Evolutionary conservation across 2,797 vertebrate species (phyloP), one percentile per base, ranked within the genome.

Genomic region (Gallinago solitaria): DNA sequence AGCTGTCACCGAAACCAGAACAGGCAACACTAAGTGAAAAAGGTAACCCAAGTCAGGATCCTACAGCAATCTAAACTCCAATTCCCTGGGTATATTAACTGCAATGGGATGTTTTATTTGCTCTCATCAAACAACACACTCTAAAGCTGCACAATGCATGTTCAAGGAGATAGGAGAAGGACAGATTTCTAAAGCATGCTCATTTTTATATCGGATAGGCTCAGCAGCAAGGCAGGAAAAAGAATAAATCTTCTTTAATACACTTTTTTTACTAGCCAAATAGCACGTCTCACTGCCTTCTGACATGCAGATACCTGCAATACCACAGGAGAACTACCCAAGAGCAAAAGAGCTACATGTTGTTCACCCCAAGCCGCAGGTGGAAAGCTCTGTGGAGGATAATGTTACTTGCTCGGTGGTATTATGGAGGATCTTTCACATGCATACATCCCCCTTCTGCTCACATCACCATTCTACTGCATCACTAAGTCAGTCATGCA

Each of bases 401-500:
- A 83, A 92, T 56, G 70, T 94, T 91, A 78, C 87, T 85, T 83
- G 56, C 78, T 90, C 13, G 6, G 50, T 69, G 60, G 76, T 76
- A 64, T 94, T 93, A 88, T 64, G 89, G 90, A 93, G 78, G 37
- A 91, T 93, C 85, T 83, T 83, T 93, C 83, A 89, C 33, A 92
- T 86, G 67, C 91, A 95, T 70, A 76, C 50, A 93, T 74, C 83
- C 87, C 51, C 86, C 73, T 90, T 90, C 97, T 91, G 92, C 92
- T 94, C 94, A 82, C 70, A 96, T 93, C 90, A 91, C 77, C 91
- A 76, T 67, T 81, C 51, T 71, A 83, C 86, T 80, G 94, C 80
- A 96, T 95, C 96, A 93, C 90, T 73, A 70, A 90, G 83, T 70
- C 94, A 96, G 83, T 89, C 95, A 93, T 77, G 95, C 94, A 93